Percentiles rank a stretch among this genome's conserved stretches.
phyloP scores from a whole-genome alignment of 2,888 invertebrate species.

The Lepidochitona cinerea region DNA sequence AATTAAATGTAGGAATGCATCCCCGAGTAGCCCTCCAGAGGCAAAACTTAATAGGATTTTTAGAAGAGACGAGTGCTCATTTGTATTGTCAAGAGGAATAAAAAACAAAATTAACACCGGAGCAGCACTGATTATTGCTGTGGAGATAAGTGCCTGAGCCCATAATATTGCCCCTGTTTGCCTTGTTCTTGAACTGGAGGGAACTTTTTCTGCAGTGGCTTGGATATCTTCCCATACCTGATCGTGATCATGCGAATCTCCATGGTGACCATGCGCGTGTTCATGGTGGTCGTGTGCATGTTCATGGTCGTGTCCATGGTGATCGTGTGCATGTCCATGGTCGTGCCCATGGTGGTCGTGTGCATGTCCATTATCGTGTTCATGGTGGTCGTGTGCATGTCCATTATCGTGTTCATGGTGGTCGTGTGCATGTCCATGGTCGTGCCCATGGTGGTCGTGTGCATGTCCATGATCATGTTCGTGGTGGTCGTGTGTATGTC shows the following conservation, averaged over 20 bases:
- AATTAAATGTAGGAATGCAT: conserved; percentile 98
- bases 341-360: conserved; percentile 33
- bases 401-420: conserved; percentile 15
- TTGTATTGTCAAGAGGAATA: conserved; percentile 85
- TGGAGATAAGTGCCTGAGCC: conserved; percentile 89
- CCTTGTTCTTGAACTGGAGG: conserved; percentile 50
- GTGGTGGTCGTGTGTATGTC: conserved; percentile 11
- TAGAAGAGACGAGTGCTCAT: conserved; percentile 86
- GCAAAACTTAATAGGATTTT: conserved; percentile 79
- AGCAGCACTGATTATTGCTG: conserved; percentile 92
- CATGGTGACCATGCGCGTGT: conserved; percentile 16
- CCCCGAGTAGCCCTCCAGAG: conserved; percentile 87
- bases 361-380: conserved; percentile 29
- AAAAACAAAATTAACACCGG: conserved; percentile 94
- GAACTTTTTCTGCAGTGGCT: conserved; percentile 41
- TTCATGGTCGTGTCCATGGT: conserved; percentile 30
- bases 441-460: conserved; percentile 26
- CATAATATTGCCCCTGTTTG: conserved; percentile 74
- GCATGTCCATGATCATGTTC: conserved; percentile 6
- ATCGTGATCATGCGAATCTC: conserved; percentile 28
- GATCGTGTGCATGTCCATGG: conserved; percentile 35
- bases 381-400: conserved; percentile 35
- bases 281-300: conserved; percentile 36
- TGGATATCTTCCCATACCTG: conserved; percentile 21
- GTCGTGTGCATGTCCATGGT: conserved; percentile 75